Evolutionary conservation across 2,888 invertebrate species (phyloP).

Genomic region (Aspidapion aeneum): DNA sequence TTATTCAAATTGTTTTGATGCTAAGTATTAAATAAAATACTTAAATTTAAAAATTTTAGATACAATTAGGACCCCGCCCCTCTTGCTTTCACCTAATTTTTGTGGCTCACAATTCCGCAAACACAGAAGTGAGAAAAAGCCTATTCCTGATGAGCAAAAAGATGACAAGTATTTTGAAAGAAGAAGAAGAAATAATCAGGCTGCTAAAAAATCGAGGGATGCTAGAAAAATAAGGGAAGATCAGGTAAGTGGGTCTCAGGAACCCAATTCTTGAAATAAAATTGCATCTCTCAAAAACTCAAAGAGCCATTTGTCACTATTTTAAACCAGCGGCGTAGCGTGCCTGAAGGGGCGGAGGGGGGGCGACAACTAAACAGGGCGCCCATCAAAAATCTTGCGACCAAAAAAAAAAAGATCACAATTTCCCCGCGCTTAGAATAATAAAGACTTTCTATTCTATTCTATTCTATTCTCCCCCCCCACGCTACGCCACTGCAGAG

Average conservation of each 20-base stretch:
- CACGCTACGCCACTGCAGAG: too few species aligned
- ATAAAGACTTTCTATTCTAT: too few species aligned
- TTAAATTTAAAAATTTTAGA: too few species aligned
- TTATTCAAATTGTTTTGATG: too few species aligned
- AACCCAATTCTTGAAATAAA: background rate
- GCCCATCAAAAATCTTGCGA: too few species aligned
- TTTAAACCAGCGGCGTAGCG: background rate
- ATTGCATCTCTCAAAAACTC: background rate
- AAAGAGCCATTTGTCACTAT: background rate
- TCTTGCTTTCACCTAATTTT: conserved; percentile 9
- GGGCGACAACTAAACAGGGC: too few species aligned
- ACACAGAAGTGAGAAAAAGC: conserved; percentile 77
- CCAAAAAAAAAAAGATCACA: too few species aligned
- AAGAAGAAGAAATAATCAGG: conserved; percentile 82
- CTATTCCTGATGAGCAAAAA: conserved; percentile 83
- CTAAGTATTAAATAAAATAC: too few species aligned
- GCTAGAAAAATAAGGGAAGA: conserved; percentile 85
- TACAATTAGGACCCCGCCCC: background rate
- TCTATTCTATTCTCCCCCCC: too few species aligned
- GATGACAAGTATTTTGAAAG: conserved; percentile 89
- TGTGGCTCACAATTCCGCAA: conserved; percentile 46
- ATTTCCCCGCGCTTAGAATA: too few species aligned
- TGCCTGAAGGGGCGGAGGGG: too few species aligned
- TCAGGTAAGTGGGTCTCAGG: conserved; percentile 59
- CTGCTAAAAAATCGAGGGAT: conserved; percentile 89